Base-by-base conservation (phyloP, 2,888 invertebrate genomes). In the Platynereis dumerilii region DNA sequence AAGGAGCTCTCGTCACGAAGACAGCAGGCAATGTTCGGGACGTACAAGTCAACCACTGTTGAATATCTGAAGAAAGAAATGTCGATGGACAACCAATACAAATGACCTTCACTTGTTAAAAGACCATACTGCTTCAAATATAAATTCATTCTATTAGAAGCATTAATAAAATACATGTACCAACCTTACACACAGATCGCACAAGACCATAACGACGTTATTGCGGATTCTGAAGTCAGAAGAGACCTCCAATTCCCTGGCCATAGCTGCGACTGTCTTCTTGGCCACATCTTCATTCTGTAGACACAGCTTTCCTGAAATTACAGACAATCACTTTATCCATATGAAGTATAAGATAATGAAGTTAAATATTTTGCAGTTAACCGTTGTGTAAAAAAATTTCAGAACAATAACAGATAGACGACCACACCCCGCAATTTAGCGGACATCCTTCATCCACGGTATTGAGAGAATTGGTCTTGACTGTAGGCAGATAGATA, bases 141-240 rank as follows among this genome's bases (percentile, higher is more conserved):
- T n/a, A n/a, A n/a, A n/a, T n/a, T n/a, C n/a, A n/a, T n/a, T n/a
- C n/a, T n/a, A n/a, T n/a, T n/a, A n/a, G n/a, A n/a, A n/a, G n/a
- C 34, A 34, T 34, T 12, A 7, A 34, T 34, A 34, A 7, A 12
- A 34, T 34, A n/a, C 34, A 7, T 34, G 5, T 34, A 34, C 68
- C 48, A 66, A 87, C 85, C 88, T 88, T 72, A 88, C 86, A 80
- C 91, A 91, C 59, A 91, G 87, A 81, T 92, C 91, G 68, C 83
- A 79, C 69, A 86, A 72, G 10, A 89, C 88, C 69, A 89, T 87
- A 60, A 91, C 87, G 34, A 91, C 87, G 84, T 91, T 91, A 79
- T 90, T 87, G 48, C 90, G 85, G 10, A 91, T 86, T 24, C 87
- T 83, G 27, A 86, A 81, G 65, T 88, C 87, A 53, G 83, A 83